A percentile compares a stretch with the other conserved stretches of the same genome.
These are phyloP conservation scores for Lypha dubia DNA, from an alignment of 2,888 invertebrate genomes.

Conservation along the genomic window DNA sequence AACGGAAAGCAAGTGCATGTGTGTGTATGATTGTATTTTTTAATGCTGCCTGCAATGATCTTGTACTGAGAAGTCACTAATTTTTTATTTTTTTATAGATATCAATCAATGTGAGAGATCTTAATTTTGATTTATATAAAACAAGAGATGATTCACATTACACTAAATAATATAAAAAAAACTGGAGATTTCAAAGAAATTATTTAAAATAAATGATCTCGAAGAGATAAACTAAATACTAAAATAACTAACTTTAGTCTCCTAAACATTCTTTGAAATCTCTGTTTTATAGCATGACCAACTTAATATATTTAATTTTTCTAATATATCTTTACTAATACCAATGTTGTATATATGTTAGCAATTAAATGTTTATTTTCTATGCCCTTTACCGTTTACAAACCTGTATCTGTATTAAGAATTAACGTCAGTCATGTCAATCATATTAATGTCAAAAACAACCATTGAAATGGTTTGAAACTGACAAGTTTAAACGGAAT, in stretches of 20 bases:
- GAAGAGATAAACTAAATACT: no score
- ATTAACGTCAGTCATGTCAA: background rate
- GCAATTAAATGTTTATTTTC: no score
- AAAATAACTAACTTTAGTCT: no score
- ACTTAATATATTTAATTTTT: background rate
- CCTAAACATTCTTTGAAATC: constrained; percentile 24
- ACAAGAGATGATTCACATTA: background rate
- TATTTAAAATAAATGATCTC: no score
- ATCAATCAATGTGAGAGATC: constrained; percentile 13
- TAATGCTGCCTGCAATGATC: background rate
- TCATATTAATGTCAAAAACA: background rate
- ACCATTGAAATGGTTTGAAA: background rate
- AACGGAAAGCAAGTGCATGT: constrained; percentile 56
- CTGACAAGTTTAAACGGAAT: background rate
- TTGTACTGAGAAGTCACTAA: constrained; percentile 1
- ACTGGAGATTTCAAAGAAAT: background rate
- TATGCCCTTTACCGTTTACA: no score
- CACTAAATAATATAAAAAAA: background rate
- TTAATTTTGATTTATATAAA: background rate
- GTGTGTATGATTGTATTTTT: constrained; percentile 41
- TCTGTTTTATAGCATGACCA: constrained; percentile 30
- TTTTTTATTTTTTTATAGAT: background rate
- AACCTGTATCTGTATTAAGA: no score
- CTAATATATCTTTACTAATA: constrained; percentile 17
- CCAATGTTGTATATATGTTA: no score